Conservation (phyloP, 2,888 invertebrate species). For the Ophion costatus region DNA sequence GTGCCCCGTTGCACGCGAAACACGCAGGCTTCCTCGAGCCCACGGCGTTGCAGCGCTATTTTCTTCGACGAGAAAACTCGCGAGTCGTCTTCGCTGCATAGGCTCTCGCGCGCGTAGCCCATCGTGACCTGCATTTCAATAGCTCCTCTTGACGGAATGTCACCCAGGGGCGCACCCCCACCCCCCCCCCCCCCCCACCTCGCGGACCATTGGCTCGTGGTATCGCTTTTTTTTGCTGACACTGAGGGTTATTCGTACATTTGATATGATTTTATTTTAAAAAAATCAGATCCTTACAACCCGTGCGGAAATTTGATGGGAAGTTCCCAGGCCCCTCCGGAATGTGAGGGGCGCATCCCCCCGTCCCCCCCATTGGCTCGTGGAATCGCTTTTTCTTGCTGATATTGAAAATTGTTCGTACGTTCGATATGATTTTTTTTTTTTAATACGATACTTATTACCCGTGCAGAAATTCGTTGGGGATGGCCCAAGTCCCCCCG, state of each 20-base stretch:
- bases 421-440: too few relatives aligned
- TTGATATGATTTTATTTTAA: not conserved
- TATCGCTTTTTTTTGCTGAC: not conserved
- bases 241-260: not conserved
- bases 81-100: slow-evolving; percentile 15
- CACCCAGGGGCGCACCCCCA: not conserved
- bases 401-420: too few relatives aligned
- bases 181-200: not conserved
- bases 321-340: not conserved
- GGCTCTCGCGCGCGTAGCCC: slow-evolving; percentile 8
- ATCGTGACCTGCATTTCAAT: slow-evolving; percentile 26
- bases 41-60: slow-evolving; percentile 66
- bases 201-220: not conserved
- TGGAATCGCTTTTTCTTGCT: too few relatives aligned
- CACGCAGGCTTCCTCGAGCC: slow-evolving; percentile 27
- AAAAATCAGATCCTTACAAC: not conserved
- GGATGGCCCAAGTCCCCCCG: too few relatives aligned
- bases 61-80: slow-evolving; percentile 79
- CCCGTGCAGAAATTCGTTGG: too few relatives aligned
- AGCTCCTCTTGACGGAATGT: not conserved
- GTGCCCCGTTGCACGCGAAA: slow-evolving; percentile 55
- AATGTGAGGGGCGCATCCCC: not conserved
- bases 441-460: too few relatives aligned
- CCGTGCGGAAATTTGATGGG: too few relatives aligned
- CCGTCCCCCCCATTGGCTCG: too few relatives aligned